Conservation (phyloP, 2,113 vertebrate genomes). For the Vulpes ferrilata region DNA sequence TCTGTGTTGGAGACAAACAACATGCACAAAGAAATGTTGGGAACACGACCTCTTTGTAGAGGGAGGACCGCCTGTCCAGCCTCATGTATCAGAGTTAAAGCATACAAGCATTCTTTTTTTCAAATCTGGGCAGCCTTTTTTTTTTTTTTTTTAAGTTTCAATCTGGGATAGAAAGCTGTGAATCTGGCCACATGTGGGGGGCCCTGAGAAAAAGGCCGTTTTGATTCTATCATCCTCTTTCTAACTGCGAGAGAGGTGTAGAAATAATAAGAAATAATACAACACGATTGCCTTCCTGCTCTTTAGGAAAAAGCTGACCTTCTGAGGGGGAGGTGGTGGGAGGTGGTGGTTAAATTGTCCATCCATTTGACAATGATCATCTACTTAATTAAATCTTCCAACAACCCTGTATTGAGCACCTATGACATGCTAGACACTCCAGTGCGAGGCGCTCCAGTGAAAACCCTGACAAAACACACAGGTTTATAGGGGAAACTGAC, state of each 20-base stretch:
- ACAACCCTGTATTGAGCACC: not conserved
- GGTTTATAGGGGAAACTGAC: not conserved
- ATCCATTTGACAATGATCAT: conserved; percentile 14
- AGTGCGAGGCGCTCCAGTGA: not conserved
- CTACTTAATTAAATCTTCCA: not conserved
- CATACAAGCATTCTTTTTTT: conserved; percentile 6
- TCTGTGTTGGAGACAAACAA: conserved; percentile 77
- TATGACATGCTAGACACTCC: not conserved
- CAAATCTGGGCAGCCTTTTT: not conserved
- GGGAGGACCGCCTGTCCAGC: not conserved
- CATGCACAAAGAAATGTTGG: conserved; percentile 52
- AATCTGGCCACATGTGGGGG: not conserved
- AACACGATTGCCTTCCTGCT: not conserved
- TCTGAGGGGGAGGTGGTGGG: not conserved
- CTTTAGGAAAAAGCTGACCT: not conserved
- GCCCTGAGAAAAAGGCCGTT: not conserved
- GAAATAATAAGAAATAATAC: not conserved
- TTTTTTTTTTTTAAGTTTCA: not conserved
- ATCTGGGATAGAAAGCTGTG: not conserved
- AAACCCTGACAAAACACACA: not conserved
- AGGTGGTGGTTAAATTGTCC: not conserved
- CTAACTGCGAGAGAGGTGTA: not conserved
- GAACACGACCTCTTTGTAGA: conserved; percentile 68
- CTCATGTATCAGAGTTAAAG: not conserved
- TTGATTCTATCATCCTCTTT: not conserved